Percentiles rank a stretch among this genome's conserved stretches.
These are phyloP conservation scores for Drosophila meridiana DNA, from an alignment of 2,888 invertebrate genomes.

Conservation along the genomic window DNA sequence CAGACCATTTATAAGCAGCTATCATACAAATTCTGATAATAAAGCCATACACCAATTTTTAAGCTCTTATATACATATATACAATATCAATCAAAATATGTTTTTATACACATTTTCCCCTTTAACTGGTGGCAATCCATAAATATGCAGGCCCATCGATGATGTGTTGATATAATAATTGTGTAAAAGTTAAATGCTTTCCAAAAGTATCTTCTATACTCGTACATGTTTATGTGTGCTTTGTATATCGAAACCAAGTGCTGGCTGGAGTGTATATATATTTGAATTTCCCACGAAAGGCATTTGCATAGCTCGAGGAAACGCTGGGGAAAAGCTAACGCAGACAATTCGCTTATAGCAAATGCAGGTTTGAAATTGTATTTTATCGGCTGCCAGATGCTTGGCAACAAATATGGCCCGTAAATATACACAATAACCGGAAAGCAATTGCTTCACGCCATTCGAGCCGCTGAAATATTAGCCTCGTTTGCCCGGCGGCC, in stretches of 20 bases:
- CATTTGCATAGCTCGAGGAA: slow-evolving; percentile 44
- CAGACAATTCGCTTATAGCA: slow-evolving; percentile 43
- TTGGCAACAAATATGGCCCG: slow-evolving; percentile 64
- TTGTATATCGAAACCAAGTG: background rate
- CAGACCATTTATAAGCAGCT: background rate
- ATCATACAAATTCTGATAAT: background rate
- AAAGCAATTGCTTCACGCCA: slow-evolving; percentile 76
- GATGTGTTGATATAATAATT: slow-evolving; percentile 49
- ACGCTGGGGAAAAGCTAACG: slow-evolving; percentile 14
- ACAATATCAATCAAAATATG: background rate
- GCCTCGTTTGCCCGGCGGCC: slow-evolving; percentile 50
- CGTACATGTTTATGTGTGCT: background rate
- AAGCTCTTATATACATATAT: background rate
- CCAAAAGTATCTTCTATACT: background rate
- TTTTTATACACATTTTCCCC: background rate
- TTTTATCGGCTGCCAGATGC: slow-evolving; percentile 66
- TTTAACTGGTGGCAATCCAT: background rate
- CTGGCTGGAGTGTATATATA: slow-evolving; percentile 3
- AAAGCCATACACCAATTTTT: background rate
- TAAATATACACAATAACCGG: slow-evolving; percentile 70
- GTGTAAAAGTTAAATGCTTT: slow-evolving; percentile 18
- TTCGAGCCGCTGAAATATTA: slow-evolving; percentile 71
- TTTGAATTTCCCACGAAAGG: slow-evolving; percentile 16
- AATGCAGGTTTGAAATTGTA: slow-evolving; percentile 70
- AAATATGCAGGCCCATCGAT: slow-evolving; percentile 11